Percentiles rank a stretch among this genome's conserved stretches.
These are phyloP conservation scores for Bimastos eiseni DNA, from an alignment of 2,888 invertebrate species.

Conservation along the genomic window DNA sequence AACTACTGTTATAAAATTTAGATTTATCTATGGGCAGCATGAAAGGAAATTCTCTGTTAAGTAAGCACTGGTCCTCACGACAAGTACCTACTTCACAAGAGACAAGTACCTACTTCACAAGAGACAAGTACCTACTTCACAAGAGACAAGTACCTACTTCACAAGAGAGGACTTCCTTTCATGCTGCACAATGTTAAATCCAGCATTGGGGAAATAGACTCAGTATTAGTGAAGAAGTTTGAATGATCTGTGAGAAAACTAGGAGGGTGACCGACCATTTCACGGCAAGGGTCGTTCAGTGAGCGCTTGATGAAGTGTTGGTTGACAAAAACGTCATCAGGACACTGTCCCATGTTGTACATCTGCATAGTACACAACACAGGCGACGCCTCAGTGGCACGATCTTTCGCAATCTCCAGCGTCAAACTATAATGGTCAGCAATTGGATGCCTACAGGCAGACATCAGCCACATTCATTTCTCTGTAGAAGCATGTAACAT, in stretches of 20 bases:
- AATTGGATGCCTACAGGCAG: slow-evolving; percentile 50
- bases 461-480: slow-evolving; percentile 17
- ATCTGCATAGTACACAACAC: slow-evolving; percentile 52
- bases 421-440: slow-evolving; percentile 57
- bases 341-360: slow-evolving; percentile 47
- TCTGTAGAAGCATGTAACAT: neutral
- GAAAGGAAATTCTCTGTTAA: no score
- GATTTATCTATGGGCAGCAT: no score
- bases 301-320: slow-evolving; percentile 49
- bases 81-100: no score
- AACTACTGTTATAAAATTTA: no score
- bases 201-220: neutral
- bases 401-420: slow-evolving; percentile 50
- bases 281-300: slow-evolving; percentile 50
- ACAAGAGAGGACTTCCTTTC: no score
- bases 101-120: no score
- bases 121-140: no score
- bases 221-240: neutral
- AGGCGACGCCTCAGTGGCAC: slow-evolving; percentile 50
- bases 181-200: neutral
- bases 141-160: no score
- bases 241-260: neutral
- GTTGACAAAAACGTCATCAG: slow-evolving; percentile 49
- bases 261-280: slow-evolving; percentile 43
- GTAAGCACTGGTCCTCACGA: no score